Evolutionary conservation across 2,797 vertebrate species (phyloP).

Genomic region (Peromyscus attwateri): DNA sequence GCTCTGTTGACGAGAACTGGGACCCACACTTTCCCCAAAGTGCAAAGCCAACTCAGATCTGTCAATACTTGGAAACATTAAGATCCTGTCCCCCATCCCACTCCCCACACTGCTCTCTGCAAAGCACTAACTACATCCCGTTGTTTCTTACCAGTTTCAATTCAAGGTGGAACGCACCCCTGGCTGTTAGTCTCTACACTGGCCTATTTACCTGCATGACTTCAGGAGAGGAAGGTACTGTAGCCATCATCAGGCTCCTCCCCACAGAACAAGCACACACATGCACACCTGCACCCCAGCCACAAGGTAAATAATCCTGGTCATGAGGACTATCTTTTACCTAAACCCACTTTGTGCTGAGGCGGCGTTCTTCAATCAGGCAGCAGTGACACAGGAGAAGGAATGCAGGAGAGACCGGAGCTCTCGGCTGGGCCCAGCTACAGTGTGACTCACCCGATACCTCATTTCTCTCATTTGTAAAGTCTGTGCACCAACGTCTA

Average conservation of each 20-base stretch:
- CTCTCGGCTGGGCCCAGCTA: background rate
- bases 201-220: background rate
- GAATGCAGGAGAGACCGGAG: background rate
- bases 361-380: background rate
- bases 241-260: background rate
- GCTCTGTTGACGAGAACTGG: background rate
- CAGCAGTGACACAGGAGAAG: background rate
- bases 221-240: background rate
- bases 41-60: background rate
- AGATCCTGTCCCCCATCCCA: background rate
- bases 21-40: background rate
- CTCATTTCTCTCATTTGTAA: background rate
- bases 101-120: too few relatives aligned
- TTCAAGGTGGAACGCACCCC: too few relatives aligned
- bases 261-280: background rate
- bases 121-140: background rate
- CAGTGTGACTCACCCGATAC: background rate
- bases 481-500: too few relatives aligned
- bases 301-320: background rate
- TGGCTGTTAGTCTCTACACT: background rate
- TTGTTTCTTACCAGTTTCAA: background rate
- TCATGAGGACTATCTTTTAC: background rate
- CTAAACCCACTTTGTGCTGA: background rate
- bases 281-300: background rate
- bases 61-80: background rate